Evolutionary conservation across 2,113 vertebrate species (phyloP), one percentile per base, ranked within the genome.

Genomic region (Triplophysa siluroides): DNA sequence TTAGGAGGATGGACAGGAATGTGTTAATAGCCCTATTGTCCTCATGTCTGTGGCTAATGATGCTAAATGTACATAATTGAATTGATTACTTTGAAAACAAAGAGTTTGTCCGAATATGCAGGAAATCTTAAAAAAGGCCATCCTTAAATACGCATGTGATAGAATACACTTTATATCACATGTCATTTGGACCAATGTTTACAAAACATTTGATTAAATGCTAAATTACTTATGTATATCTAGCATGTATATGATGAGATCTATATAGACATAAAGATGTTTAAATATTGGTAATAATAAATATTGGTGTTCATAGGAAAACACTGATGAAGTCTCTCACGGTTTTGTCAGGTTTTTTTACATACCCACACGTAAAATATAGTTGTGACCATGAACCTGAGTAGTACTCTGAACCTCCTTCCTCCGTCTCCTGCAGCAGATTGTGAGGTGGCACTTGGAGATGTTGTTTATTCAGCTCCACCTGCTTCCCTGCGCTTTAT

Each of bases 401-500:
- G 38, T 23, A 77, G 62, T 2, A 18, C 80, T 56, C 38, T 47
- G 47, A 65, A 43, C 52, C 41, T 80, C 73, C 52, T 70, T 52
- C 29, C 78, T 69, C 26, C 58, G 29, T 33, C 78, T 71, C 45
- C 16, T 60, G 77, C 80, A 78, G 84, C 88, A 91, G 88, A 90
- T 88, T 90, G 90, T 78, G 82, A 86, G 83, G 82, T 88, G 89
- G 88, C 87, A 88, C 82, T 86, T 76, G 74, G 84, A 81, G 76
- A 81, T 86, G 83, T 82, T 90, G 82, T 87, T 89, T 91, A 92
- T 91, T 91, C 88, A 90, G 75, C 78, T 80, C 89, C 91, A 92
- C 89, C 88, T 93, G 90, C 86, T 81, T 83, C 43, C n/a, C 41
- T 65, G 70, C 73, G 81, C 83, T 76, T 83, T 75, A 63, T 78